These are phyloP conservation scores for Ceriagrion tenellum DNA, from an alignment of 2,888 invertebrate genomes.

Conservation along the genomic window DNA sequence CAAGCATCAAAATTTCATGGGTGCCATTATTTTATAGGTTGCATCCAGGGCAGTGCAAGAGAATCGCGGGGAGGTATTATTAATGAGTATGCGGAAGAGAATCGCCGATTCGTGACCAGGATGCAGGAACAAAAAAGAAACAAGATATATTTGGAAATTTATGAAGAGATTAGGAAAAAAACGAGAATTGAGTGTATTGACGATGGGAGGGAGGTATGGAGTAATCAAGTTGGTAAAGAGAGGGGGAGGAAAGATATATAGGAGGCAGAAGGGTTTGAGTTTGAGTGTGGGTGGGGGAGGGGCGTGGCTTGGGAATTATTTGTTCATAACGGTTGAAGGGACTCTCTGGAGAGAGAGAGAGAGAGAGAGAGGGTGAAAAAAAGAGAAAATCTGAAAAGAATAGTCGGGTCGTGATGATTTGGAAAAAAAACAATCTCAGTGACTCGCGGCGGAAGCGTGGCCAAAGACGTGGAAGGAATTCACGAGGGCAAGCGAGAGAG, in stretches of 20 bases:
- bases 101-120: neutral
- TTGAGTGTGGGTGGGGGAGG: neutral
- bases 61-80: no score
- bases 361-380: neutral
- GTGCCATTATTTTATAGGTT: no score
- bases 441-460: slow-evolving; percentile 50
- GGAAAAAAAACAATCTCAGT: neutral
- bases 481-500: neutral
- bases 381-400: slow-evolving; percentile 2
- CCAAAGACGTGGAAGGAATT: slow-evolving; percentile 54
- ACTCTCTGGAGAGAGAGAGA: neutral
- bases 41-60: no score
- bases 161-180: neutral
- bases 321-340: slow-evolving; percentile 20
- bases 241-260: no score
- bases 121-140: neutral
- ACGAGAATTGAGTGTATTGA: neutral
- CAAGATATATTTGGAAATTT: neutral
- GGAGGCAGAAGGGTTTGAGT: neutral
- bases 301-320: slow-evolving; percentile 12
- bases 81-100: neutral
- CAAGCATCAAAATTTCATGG: no score
- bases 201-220: neutral
- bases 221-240: neutral
- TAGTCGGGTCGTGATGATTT: slow-evolving; percentile 36